These are phyloP conservation scores for Drosophila navojoa DNA, from an alignment of 1,140 invertebrate genomes.

Conservation along the genomic window DNA sequence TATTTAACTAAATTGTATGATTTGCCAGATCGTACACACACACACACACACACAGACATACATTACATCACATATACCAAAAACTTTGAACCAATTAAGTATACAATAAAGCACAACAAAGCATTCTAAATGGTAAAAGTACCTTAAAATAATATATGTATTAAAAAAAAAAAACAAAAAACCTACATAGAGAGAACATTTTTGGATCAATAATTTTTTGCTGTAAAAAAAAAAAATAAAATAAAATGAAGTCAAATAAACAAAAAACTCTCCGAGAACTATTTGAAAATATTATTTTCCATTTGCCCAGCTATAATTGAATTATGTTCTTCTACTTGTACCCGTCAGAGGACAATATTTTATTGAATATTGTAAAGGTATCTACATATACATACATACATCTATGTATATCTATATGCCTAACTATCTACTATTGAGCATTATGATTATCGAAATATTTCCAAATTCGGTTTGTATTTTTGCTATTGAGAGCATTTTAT, in stretches of 20 bases:
- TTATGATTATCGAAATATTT: slow-evolving; percentile 6
- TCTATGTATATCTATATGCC: background rate
- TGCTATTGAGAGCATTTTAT: slow-evolving; percentile 26
- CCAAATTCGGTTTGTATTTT: slow-evolving; percentile 15
- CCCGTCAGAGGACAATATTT: slow-evolving; percentile 63
- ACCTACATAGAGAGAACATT: slow-evolving; percentile 9
- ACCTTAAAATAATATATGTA: slow-evolving; percentile 19
- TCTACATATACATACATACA: background rate
- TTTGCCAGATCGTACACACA: slow-evolving; percentile 14
- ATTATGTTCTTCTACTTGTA: slow-evolving; percentile 33
- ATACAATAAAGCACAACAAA: slow-evolving; percentile 57
- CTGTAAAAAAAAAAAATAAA: slow-evolving; percentile 21
- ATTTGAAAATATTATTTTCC: background rate
- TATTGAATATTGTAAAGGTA: slow-evolving; percentile 71
- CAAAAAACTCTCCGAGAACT: background rate
- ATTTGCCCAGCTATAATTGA: slow-evolving; percentile 6
- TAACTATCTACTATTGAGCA: slow-evolving; percentile 31
- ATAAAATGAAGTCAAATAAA: slow-evolving; percentile 18
- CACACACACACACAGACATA: slow-evolving; percentile 22
- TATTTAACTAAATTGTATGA: background rate
- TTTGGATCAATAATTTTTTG: slow-evolving; percentile 14
- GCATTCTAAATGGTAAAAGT: slow-evolving; percentile 66
- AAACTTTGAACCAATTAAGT: slow-evolving; percentile 63
- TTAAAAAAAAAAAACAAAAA: slow-evolving; percentile 27
- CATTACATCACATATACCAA: slow-evolving; percentile 15